A percentile compares a stretch with the other conserved stretches of the same genome.
Evolutionary conservation across 2,888 invertebrate genomes (phyloP).

Genomic region (Bellardia pandia): DNA sequence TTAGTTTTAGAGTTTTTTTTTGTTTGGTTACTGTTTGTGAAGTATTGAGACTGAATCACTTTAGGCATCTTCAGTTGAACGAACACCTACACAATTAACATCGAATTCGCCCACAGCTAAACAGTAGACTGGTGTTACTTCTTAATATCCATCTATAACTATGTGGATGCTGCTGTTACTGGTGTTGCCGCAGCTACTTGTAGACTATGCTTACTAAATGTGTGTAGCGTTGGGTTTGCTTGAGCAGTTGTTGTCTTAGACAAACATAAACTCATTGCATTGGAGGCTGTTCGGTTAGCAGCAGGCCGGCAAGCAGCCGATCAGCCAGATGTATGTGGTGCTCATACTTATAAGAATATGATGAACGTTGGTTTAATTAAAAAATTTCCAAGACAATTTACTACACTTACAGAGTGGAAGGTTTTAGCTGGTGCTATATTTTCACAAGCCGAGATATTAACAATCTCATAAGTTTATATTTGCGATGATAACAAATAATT

Average conservation of each 20-base stretch:
- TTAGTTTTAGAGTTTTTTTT: not conserved
- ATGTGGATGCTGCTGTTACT: slow-evolving; percentile 30
- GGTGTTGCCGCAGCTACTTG: slow-evolving; percentile 45
- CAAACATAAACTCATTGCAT: slow-evolving; percentile 9
- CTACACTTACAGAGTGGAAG: slow-evolving; percentile 12
- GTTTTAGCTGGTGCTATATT: not conserved
- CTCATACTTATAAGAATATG: slow-evolving; percentile 28
- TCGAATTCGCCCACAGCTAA: slow-evolving; percentile 66
- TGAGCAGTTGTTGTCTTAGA: not conserved
- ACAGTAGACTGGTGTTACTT: slow-evolving; percentile 63
- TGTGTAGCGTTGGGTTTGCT: not conserved
- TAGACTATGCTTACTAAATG: not conserved
- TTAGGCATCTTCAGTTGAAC: slow-evolving; percentile 71
- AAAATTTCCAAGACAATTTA: slow-evolving; percentile 42
- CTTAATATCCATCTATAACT: slow-evolving; percentile 52
- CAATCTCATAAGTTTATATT: no score
- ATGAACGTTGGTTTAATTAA: slow-evolving; percentile 68
- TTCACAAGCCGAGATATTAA: no score
- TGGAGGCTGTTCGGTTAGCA: not conserved
- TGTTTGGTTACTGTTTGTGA: not conserved
- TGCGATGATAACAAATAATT: no score
- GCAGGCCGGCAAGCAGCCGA: slow-evolving; percentile 5
- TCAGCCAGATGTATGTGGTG: slow-evolving; percentile 18
- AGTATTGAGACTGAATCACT: slow-evolving; percentile 53
- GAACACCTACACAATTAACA: slow-evolving; percentile 72